Base-by-base conservation (phyloP, 1,140 invertebrate species). In the Matsumurasca onukii region DNA sequence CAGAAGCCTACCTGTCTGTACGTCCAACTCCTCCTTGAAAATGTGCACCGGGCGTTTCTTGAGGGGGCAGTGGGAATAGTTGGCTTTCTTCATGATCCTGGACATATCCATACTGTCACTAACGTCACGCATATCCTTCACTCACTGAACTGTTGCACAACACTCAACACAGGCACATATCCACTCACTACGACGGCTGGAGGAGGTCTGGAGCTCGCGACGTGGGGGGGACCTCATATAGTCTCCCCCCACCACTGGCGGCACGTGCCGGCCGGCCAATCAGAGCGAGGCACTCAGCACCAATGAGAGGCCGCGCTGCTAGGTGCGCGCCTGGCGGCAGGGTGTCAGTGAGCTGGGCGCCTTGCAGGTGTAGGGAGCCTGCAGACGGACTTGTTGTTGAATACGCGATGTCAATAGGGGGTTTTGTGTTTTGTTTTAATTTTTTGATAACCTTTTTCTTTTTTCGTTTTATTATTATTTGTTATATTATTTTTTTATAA, bases 1-100 rank as follows among this genome's bases (percentile, higher is more conserved):
- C n/a, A 31, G 31, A 45, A 3, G 13, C 48, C n/a, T 45, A 65
- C 34, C 25, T 31, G 55, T 31, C 27, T 13, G 2, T 15, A 2
- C 2, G 25, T 39, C 9, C 3, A 2, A 39, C 30, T 74, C 73
- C 22, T 76, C 72, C 52, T 76, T 76, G 68, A 76, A 81, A 24
- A 90, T 81, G 17, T 84, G 82, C 72, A 94, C 88, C 61, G 92
- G 92, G 76, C 92, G 86, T 82, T 95, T 95, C 80, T 95, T 95
- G 65, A 95, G 85, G 78, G 93, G 93, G 79, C 92, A 94, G 80
- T 92, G 88, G 77, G 89, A 91, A 81, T 93, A 94, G 78, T 91
- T 93, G 79, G 91, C 90, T 78, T 91, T 89, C 83, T 92, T 91
- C 74, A 85, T 83, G 59, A 81, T 81, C 22, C 80, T 78, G 20